Percentiles rank a stretch among this genome's conserved stretches.
These are phyloP conservation scores for Nebria ingens DNA, from an alignment of 1,140 invertebrate species.

Conservation along the genomic window DNA sequence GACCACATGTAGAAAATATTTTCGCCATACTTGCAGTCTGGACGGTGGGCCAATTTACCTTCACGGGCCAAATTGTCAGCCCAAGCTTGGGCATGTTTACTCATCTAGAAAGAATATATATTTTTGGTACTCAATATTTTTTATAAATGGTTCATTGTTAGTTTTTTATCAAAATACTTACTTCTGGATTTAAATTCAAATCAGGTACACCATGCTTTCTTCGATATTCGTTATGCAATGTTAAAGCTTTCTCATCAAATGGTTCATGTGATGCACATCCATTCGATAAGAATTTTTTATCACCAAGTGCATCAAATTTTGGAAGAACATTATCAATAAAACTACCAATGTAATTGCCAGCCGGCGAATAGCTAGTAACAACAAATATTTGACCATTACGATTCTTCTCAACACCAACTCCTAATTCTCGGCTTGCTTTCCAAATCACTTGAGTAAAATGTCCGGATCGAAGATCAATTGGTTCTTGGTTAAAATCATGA, in stretches of 20 bases:
- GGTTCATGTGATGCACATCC: constrained; percentile 19
- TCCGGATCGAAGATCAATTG: constrained; percentile 53
- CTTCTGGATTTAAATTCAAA: constrained; percentile 50
- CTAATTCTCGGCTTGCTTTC: constrained; percentile 63
- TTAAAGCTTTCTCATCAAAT: constrained; percentile 52
- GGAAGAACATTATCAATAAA: constrained; percentile 65
- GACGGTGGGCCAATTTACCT: constrained; percentile 51
- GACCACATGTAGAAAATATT: constrained; percentile 56
- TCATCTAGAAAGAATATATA: constrained; percentile 27
- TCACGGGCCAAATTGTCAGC: constrained; percentile 61
- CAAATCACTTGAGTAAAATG: constrained; percentile 52
- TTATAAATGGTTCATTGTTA: no score
- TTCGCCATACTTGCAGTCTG: constrained; percentile 35
- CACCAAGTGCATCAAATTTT: constrained; percentile 35
- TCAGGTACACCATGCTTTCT: constrained; percentile 56
- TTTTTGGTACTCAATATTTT: constrained; percentile 1
- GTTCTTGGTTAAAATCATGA: constrained; percentile 51
- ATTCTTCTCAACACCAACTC: constrained; percentile 61
- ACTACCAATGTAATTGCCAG: constrained; percentile 72
- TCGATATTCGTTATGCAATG: constrained; percentile 69
- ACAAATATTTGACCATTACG: constrained; percentile 64
- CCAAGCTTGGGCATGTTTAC: constrained; percentile 57
- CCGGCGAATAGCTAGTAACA: constrained; percentile 77
- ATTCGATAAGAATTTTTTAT: constrained; percentile 20
- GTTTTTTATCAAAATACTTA: constrained; percentile 32